These are phyloP conservation scores for Cherax quadricarinatus DNA, from an alignment of 1,140 invertebrate species.

Conservation along the genomic window DNA sequence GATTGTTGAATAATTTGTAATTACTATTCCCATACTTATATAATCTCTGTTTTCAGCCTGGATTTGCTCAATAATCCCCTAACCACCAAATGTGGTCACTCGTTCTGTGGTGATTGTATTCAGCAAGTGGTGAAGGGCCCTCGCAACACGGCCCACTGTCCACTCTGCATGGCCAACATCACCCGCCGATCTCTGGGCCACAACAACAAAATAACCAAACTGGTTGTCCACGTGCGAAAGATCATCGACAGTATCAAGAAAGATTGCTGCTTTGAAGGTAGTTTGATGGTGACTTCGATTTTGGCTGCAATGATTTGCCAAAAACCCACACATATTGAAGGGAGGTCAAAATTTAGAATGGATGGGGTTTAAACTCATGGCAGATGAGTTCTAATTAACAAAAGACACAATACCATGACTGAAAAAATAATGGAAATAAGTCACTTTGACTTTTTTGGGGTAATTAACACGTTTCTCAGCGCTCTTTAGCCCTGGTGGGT, in stretches of 20 bases:
- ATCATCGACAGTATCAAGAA: conserved; percentile 58
- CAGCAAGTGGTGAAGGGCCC: conserved; percentile 46
- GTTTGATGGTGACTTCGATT: too few relatives aligned
- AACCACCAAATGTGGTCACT: conserved; percentile 58
- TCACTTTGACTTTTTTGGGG: too few relatives aligned
- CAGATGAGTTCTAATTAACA: too few relatives aligned
- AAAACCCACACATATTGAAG: too few relatives aligned
- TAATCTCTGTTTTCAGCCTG: conserved; percentile 18
- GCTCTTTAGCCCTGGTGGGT: too few relatives aligned
- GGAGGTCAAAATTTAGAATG: too few relatives aligned
- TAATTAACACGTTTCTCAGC: too few relatives aligned
- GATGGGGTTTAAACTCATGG: too few relatives aligned
- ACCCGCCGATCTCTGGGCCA: conserved; percentile 32
- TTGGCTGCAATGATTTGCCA: too few relatives aligned
- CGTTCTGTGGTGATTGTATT: conserved; percentile 48
- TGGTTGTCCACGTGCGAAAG: conserved; percentile 34
- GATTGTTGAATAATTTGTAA: conserved; percentile 42
- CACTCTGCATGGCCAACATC: conserved; percentile 39
- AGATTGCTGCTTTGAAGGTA: conserved; percentile 61
- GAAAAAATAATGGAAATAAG: too few relatives aligned
- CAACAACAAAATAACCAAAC: conserved; percentile 33
- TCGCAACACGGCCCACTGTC: conserved; percentile 38
- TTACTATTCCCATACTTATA: neutral
- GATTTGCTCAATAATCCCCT: conserved; percentile 51
- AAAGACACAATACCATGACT: too few relatives aligned